Conservation (phyloP, 2,888 invertebrate species). For the Sialis lutaria region DNA sequence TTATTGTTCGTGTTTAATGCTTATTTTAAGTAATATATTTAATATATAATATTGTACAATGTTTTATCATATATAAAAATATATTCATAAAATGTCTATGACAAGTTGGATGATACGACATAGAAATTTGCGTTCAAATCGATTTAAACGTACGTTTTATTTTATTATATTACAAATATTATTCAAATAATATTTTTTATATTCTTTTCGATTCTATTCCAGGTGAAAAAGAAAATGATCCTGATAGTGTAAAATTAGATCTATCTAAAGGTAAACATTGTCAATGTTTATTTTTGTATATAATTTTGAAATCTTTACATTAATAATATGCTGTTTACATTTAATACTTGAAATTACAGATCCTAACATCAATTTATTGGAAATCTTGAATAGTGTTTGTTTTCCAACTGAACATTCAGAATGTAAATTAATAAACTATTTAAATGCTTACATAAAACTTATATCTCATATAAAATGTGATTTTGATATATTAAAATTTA, state of each 20-base stretch:
- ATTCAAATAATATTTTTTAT: background rate
- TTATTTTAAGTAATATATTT: too few species aligned
- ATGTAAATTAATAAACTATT: slow-evolving; percentile 63
- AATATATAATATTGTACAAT: too few species aligned
- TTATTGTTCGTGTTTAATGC: too few species aligned
- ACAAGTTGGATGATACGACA: slow-evolving; percentile 34
- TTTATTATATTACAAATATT: slow-evolving; percentile 25
- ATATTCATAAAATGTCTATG: slow-evolving; percentile 26
- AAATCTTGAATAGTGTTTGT: slow-evolving; percentile 43
- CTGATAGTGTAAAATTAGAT: slow-evolving; percentile 27
- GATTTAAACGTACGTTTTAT: slow-evolving; percentile 29
- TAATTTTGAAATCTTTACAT: slow-evolving; percentile 3
- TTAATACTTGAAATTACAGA: slow-evolving; percentile 15
- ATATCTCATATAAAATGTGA: slow-evolving; percentile 42
- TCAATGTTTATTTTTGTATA: slow-evolving; percentile 6
- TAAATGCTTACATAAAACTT: slow-evolving; percentile 77
- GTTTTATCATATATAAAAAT: too few species aligned
- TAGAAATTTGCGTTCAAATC: slow-evolving; percentile 9
- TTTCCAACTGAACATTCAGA: slow-evolving; percentile 48
- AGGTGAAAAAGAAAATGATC: slow-evolving; percentile 4
- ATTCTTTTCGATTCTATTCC: background rate
- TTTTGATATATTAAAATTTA: slow-evolving; percentile 46
- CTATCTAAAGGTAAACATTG: slow-evolving; percentile 28
- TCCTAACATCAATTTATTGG: slow-evolving; percentile 42
- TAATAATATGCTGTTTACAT: background rate